phyloP scores from a whole-genome alignment of 2,888 invertebrate genomes.

The Carcina quercana region DNA sequence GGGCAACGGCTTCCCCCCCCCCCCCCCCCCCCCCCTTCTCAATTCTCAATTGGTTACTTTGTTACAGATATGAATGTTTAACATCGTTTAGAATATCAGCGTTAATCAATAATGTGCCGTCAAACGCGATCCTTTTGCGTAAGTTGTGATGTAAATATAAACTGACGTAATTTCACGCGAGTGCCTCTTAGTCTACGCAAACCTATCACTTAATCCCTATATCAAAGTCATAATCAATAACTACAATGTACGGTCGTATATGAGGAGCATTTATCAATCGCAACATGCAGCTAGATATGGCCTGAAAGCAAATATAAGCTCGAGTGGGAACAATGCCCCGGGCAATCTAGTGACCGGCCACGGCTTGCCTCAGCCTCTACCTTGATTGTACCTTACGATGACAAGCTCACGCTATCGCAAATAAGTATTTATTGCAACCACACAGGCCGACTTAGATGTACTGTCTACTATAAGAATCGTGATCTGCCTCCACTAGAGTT shows the following conservation, averaged over 20 bases:
- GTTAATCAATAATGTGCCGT: too few species aligned
- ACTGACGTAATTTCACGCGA: too few species aligned
- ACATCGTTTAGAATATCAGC: too few species aligned
- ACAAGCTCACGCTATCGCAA: constrained; percentile 61
- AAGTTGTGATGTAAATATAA: too few species aligned
- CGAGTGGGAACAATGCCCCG: constrained; percentile 57
- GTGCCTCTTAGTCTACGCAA: too few species aligned
- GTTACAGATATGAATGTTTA: too few species aligned
- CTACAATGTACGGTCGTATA: constrained; percentile 44
- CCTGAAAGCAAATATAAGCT: constrained; percentile 32
- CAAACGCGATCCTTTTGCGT: too few species aligned
- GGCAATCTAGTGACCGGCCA: constrained; percentile 41
- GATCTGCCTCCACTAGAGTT: constrained; percentile 1
- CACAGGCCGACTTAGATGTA: constrained; percentile 34
- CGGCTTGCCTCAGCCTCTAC: constrained; percentile 28
- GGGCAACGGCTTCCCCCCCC: too few species aligned
- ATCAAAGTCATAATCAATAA: constrained; percentile 31
- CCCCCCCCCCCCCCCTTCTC: too few species aligned
- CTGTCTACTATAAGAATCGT: too few species aligned
- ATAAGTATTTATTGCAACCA: constrained; percentile 66
- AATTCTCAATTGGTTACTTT: too few species aligned
- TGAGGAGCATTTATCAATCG: constrained; percentile 41
- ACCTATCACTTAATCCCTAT: not conserved
- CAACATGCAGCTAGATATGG: constrained; percentile 22
- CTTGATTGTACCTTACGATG: constrained; percentile 70